A percentile compares a stretch with the other conserved stretches of the same genome.
phyloP scores from a whole-genome alignment of 2,113 vertebrate genomes.

The Zeus faber region DNA sequence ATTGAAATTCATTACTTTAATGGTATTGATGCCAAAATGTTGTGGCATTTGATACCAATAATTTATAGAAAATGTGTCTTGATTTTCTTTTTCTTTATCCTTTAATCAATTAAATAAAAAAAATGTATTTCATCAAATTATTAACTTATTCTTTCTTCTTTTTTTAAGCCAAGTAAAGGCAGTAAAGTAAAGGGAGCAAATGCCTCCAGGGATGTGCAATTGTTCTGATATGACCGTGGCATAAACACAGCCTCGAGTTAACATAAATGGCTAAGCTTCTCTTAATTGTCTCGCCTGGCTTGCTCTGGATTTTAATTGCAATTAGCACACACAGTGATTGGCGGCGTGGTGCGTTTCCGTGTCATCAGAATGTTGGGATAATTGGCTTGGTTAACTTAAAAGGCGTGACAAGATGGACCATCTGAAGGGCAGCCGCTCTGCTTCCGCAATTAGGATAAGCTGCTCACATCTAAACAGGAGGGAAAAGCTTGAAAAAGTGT shows the following conservation, averaged over 20 bases:
- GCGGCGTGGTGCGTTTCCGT: constrained; percentile 44
- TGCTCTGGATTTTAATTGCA: constrained; percentile 70
- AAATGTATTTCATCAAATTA: too few relatives aligned
- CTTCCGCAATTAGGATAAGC: constrained; percentile 8
- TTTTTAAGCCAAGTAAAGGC: too few relatives aligned
- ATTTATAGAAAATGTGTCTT: too few relatives aligned
- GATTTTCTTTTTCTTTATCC: too few relatives aligned
- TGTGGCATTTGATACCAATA: too few relatives aligned
- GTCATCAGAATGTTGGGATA: constrained; percentile 49
- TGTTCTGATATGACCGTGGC: constrained; percentile 50
- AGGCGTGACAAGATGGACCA: constrained; percentile 58
- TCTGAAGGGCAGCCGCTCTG: background rate
- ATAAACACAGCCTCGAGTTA: constrained; percentile 45
- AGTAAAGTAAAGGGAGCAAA: background rate
- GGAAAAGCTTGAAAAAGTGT: too few relatives aligned
- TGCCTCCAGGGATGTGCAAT: constrained; percentile 37
- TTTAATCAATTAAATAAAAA: too few relatives aligned
- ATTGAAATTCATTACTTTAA: too few relatives aligned
- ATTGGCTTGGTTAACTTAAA: constrained; percentile 75
- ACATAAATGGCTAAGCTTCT: constrained; percentile 50
- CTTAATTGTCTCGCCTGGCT: constrained; percentile 64
- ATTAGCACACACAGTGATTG: constrained; percentile 68
- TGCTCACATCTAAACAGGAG: constrained; percentile 7
- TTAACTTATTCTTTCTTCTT: too few relatives aligned
- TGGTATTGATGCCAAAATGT: too few relatives aligned